Percentiles rank a stretch among this genome's conserved stretches.
These are phyloP conservation scores for Notarius lentiginosus DNA, from an alignment of 2,113 vertebrate genomes.

Conservation along the genomic window DNA sequence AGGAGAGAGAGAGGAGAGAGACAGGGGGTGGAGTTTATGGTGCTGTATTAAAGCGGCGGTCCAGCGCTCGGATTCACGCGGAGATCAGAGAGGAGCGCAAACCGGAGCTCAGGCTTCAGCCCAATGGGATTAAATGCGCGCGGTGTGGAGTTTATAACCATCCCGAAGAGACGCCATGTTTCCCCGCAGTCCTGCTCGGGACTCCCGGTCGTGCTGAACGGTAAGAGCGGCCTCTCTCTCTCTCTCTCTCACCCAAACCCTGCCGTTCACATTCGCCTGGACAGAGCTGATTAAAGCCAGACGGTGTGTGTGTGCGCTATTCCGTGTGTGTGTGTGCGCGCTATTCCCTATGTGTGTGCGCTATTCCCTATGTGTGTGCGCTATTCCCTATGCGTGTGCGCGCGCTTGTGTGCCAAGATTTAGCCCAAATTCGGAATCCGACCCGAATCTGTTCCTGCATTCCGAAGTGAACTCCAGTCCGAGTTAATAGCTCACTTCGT, in stretches of 20 bases:
- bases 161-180: background rate
- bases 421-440: background rate
- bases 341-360: too few relatives aligned
- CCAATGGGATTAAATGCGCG: background rate
- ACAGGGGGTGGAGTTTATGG: background rate
- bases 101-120: background rate
- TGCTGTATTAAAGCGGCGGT: background rate
- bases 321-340: too few relatives aligned
- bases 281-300: background rate
- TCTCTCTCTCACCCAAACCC: background rate
- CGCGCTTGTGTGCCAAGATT: too few relatives aligned
- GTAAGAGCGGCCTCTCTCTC: background rate
- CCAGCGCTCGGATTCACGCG: background rate
- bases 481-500: background rate
- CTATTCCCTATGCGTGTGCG: background rate
- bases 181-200: background rate
- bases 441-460: background rate
- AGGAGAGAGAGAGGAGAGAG: background rate
- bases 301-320: too few relatives aligned
- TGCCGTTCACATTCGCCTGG: background rate
- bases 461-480: background rate
- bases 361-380: too few relatives aligned
- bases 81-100: background rate
- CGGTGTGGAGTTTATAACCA: background rate
- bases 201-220: background rate